Base-by-base conservation (phyloP, 2,888 invertebrate species). In the Crepidodera aurea region DNA sequence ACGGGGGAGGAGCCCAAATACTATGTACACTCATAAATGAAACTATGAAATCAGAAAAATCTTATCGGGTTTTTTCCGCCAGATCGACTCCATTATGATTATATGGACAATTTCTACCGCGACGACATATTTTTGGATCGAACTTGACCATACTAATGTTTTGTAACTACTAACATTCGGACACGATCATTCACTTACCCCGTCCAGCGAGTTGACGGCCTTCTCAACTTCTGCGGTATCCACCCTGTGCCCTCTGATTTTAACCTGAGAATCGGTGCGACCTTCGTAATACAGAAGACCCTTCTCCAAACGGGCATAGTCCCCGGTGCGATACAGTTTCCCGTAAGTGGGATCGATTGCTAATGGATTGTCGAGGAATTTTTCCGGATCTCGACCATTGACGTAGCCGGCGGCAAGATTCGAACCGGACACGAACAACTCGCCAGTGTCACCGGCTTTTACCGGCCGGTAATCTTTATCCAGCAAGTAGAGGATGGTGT, bases 321-420 rank as follows among this genome's bases (percentile, higher is more conserved):
- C 95, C 0, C 95, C 95, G 0, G 94, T 94, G 56, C 90, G 88
- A 80, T 92, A 95, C 0, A 94, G 82, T 18, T 87, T 87, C 0
- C 87, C 84, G 73, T 87, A 91, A 66, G 87, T 84, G 71, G 85
- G 85, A 76, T 88, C 87, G 22, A 84, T 82, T 0, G 90, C 89
- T 58, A 92, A 85, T 0, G 92, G 89, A 79, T 93, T 94, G 65
- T 88, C 86, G 27, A 89, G 80, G 77, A 93, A 94, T 70, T 88
- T 88, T 51, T 91, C 88, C 0, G 89, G 84, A 65, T 91, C 91
- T 22, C 73, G 60, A 12, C 72, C 90, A 22, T 88, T 89, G 0
- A 93, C 90, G 73, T 95, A 95, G 0, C 94, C 94, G 0, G 85
- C 84, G 0, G 94, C 92, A 42, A 95, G 82, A 80, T 93, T 94